These are phyloP conservation scores for Doryteuthis pealeii DNA, from an alignment of 1,140 invertebrate genomes.

Conservation along the genomic window DNA sequence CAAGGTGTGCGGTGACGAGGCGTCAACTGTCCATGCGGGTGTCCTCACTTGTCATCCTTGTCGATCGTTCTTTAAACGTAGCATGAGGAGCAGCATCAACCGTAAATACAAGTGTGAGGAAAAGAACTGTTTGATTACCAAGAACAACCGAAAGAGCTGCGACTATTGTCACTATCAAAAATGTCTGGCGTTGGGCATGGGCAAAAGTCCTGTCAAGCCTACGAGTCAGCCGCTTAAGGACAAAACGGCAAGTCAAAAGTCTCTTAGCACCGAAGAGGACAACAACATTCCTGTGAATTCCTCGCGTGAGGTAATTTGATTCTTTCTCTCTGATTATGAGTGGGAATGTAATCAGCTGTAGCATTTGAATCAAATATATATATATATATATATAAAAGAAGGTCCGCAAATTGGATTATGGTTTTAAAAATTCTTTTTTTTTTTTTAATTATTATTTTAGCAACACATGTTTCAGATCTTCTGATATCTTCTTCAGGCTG, in stretches of 20 bases:
- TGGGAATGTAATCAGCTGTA: no score
- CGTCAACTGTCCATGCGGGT: neutral
- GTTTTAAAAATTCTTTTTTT: no score
- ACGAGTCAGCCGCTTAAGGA: neutral
- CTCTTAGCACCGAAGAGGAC: no score
- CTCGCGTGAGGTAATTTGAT: no score
- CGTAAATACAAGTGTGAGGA: slow-evolving; percentile 20
- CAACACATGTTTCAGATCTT: no score
- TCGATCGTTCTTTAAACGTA: neutral
- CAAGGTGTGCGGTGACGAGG: neutral
- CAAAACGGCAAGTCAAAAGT: neutral
- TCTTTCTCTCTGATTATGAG: no score
- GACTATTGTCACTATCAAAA: slow-evolving; percentile 90
- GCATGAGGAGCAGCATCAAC: neutral
- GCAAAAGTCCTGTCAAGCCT: slow-evolving; percentile 44
- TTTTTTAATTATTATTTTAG: no score
- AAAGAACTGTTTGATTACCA: slow-evolving; percentile 83
- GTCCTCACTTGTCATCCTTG: slow-evolving; percentile 1
- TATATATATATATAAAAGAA: no score
- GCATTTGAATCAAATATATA: no score
- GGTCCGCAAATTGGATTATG: no score
- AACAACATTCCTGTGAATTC: no score
- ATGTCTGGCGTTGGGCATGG: slow-evolving; percentile 92
- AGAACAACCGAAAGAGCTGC: slow-evolving; percentile 93
- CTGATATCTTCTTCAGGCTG: no score